Conservation (phyloP, 1,140 invertebrate genomes). For the Halesus radiatus region DNA sequence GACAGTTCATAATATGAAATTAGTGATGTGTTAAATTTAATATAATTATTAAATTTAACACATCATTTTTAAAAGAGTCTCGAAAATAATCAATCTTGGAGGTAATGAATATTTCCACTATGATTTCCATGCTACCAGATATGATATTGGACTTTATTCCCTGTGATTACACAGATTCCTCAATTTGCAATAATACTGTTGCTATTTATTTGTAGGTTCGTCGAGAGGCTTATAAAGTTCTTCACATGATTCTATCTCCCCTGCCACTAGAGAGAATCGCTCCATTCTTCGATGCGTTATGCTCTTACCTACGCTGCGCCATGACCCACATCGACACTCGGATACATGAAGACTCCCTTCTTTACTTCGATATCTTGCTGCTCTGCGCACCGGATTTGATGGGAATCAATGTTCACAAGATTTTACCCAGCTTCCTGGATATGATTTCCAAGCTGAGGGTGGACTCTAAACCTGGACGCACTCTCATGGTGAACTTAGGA, state of each 20-base stretch:
- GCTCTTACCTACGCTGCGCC: slow-evolving; percentile 84
- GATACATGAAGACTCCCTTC: slow-evolving; percentile 86
- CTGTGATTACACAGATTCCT: background rate
- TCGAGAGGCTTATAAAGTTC: slow-evolving; percentile 76
- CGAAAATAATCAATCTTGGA: too few relatives aligned
- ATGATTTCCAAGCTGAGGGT: slow-evolving; percentile 81
- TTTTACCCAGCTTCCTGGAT: slow-evolving; percentile 83
- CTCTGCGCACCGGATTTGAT: slow-evolving; percentile 74
- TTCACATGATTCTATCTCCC: slow-evolving; percentile 75
- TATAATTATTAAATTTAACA: too few relatives aligned
- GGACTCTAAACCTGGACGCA: slow-evolving; percentile 74
- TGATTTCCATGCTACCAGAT: too few relatives aligned
- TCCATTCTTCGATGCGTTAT: slow-evolving; percentile 82
- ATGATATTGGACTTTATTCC: too few relatives aligned
- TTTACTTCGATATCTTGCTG: slow-evolving; percentile 81
- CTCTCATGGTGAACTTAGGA: slow-evolving; percentile 75
- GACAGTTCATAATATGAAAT: too few relatives aligned
- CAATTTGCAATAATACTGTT: background rate
- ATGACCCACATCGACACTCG: slow-evolving; percentile 88
- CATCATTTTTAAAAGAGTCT: too few relatives aligned
- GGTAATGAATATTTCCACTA: too few relatives aligned
- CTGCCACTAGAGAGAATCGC: slow-evolving; percentile 67
- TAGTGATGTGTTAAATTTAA: too few relatives aligned
- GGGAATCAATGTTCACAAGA: slow-evolving; percentile 75
- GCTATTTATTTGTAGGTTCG: slow-evolving; percentile 72